Conservation (phyloP, 2,113 vertebrate species). For the Lipophrys pholis region DNA sequence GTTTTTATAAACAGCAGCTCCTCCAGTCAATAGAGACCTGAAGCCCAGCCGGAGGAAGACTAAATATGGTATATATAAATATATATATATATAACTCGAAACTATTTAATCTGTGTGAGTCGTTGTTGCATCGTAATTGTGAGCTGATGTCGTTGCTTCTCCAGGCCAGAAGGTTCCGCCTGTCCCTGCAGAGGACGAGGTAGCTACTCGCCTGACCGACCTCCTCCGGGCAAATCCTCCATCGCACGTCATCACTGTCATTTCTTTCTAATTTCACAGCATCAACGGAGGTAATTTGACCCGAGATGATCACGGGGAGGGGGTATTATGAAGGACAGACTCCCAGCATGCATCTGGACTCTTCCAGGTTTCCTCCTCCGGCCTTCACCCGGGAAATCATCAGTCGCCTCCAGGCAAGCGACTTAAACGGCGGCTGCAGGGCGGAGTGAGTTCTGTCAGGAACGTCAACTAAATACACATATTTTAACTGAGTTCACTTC, state of each 20-base stretch:
- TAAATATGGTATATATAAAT: conserved; percentile 63
- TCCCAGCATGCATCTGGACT: conserved; percentile 8
- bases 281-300: conserved; percentile 62
- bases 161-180: conserved; percentile 50
- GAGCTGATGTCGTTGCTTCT: conserved; percentile 9
- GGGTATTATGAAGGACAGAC: not conserved
- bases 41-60: conserved; percentile 70
- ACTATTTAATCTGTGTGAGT: no score
- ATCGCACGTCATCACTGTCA: conserved; percentile 1
- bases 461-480: no score
- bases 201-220: conserved; percentile 23
- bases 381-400: conserved; percentile 52
- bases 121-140: no score
- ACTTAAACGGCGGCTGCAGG: conserved; percentile 22
- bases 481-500: no score
- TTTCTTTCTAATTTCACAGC: conserved; percentile 48
- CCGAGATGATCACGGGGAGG: not conserved
- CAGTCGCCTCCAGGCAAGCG: conserved; percentile 53
- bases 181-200: conserved; percentile 38
- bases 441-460: conserved; percentile 56
- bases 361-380: conserved; percentile 63
- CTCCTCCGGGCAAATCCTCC: no score
- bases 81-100: no score
- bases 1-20: conserved; percentile 30
- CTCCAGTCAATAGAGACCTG: conserved; percentile 66